Conservation (phyloP, 1,140 invertebrate genomes). For the Pogonomyrmex barbatus region DNA sequence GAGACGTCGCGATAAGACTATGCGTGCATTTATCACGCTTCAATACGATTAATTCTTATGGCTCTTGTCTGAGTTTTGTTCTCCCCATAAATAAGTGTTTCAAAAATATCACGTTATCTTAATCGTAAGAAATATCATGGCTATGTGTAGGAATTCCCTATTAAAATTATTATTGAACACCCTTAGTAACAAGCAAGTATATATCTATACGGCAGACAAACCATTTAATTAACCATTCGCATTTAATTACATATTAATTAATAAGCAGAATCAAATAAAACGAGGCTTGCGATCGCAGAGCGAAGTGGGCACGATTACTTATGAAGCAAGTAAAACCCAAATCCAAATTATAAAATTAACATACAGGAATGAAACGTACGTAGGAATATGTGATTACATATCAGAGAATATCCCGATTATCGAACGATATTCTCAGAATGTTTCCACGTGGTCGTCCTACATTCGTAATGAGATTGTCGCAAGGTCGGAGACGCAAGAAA, state of each 20-base stretch:
- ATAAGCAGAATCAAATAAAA: neutral
- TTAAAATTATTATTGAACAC: neutral
- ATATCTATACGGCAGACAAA: neutral
- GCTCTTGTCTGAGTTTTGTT: neutral
- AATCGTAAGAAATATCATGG: neutral
- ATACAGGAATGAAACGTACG: neutral
- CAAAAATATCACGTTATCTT: neutral
- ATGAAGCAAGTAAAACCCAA: neutral
- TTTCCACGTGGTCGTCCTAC: neutral
- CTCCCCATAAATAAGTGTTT: neutral
- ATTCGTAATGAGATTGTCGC: constrained; percentile 21
- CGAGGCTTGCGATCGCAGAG: neutral
- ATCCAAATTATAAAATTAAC: neutral
- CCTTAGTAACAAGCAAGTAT: neutral
- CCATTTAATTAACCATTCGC: neutral
- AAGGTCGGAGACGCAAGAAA: constrained; percentile 1
- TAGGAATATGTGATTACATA: neutral
- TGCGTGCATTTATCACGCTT: constrained; percentile 39
- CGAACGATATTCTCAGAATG: neutral
- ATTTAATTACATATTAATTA: neutral
- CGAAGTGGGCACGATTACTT: neutral
- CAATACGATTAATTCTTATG: constrained; percentile 44
- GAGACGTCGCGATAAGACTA: constrained; percentile 43
- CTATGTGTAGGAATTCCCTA: neutral
- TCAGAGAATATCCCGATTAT: neutral